Evolutionary conservation across 2,888 invertebrate species (phyloP).

Genomic region (Phorcus lineatus): DNA sequence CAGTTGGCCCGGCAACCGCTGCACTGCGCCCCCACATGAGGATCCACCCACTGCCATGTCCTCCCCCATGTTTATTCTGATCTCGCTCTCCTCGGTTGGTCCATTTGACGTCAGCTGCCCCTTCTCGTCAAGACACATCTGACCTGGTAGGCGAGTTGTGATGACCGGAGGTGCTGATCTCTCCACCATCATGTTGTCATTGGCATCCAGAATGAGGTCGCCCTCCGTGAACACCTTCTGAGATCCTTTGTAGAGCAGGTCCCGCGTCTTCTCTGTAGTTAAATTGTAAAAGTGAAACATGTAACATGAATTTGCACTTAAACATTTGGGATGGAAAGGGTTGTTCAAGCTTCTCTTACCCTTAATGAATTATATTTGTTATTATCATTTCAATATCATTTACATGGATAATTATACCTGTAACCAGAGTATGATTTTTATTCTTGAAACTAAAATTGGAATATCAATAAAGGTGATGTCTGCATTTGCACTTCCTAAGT

Average conservation of each 20-base stretch:
- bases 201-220: conserved; percentile 46
- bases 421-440: too few relatives aligned
- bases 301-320: too few relatives aligned
- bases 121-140: conserved; percentile 30
- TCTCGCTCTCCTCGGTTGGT: background rate
- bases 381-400: too few relatives aligned
- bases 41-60: conserved; percentile 7
- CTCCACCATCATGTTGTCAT: conserved; percentile 46
- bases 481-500: too few relatives aligned
- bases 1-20: background rate
- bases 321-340: too few relatives aligned
- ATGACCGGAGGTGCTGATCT: background rate
- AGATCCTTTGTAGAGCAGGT: conserved; percentile 54
- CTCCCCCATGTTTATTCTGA: background rate
- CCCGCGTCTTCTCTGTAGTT: conserved; percentile 52
- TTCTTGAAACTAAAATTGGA: too few relatives aligned
- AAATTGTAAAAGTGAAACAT: background rate
- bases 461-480: too few relatives aligned
- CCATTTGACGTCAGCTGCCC: conserved; percentile 28
- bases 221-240: conserved; percentile 42
- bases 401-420: too few relatives aligned
- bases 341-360: too few relatives aligned
- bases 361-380: too few relatives aligned
- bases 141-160: conserved; percentile 19
- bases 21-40: background rate